These are phyloP conservation scores for Chymomyza caudatula DNA, from an alignment of 2,888 invertebrate species.

Conservation along the genomic window DNA sequence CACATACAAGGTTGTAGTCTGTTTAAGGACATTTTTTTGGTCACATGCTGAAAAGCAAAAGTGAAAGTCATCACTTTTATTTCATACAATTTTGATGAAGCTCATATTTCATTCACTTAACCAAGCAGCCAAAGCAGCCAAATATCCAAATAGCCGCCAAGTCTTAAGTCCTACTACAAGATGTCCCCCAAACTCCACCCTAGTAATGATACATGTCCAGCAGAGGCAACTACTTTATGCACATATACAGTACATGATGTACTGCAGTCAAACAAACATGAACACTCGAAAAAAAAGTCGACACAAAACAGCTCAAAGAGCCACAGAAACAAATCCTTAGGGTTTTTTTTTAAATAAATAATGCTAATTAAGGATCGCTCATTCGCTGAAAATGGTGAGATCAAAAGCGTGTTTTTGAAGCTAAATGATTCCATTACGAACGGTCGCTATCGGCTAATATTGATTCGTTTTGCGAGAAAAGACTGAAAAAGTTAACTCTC, in stretches of 20 bases:
- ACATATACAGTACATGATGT: too few relatives aligned
- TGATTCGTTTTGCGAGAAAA: too few relatives aligned
- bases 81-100: slow-evolving; percentile 70
- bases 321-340: too few relatives aligned
- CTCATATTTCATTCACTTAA: slow-evolving; percentile 70
- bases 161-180: not conserved
- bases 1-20: not conserved
- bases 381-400: too few relatives aligned
- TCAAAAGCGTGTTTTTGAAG: too few relatives aligned
- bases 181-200: not conserved
- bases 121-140: slow-evolving; percentile 3
- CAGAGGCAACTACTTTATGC: not conserved
- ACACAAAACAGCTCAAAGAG: too few relatives aligned
- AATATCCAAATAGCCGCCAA: not conserved
- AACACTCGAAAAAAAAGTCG: too few relatives aligned
- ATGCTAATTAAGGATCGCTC: too few relatives aligned
- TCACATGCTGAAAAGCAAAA: not conserved
- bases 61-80: slow-evolving; percentile 60
- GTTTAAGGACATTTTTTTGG: not conserved
- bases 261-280: not conserved
- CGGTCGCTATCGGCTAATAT: too few relatives aligned
- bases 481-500: too few relatives aligned
- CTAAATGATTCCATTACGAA: too few relatives aligned
- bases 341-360: too few relatives aligned
- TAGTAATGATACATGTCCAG: not conserved